A percentile compares a stretch with the other conserved stretches of the same genome.
Conservation (phyloP, 2,113 vertebrate genomes). For the Daubentonia madagascariensis region DNA sequence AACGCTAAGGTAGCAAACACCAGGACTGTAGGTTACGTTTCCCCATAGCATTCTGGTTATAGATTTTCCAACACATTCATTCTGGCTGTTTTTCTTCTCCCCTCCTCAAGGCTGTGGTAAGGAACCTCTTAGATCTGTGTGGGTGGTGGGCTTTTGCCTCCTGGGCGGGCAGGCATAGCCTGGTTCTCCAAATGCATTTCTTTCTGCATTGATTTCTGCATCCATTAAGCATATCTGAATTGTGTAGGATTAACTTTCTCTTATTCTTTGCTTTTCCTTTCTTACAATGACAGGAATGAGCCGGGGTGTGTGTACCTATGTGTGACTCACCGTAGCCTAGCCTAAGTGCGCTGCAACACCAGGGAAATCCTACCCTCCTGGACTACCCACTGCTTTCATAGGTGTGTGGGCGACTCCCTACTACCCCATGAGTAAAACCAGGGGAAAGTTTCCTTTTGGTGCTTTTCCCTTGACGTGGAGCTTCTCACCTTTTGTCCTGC, state of each 20-base stretch:
- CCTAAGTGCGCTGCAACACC: neutral
- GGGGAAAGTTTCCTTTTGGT: neutral
- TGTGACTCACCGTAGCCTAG: neutral
- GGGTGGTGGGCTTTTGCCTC: slow-evolving; percentile 18
- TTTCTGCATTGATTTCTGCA: neutral
- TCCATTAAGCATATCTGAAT: neutral
- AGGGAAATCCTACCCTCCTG: neutral
- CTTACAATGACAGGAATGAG: neutral
- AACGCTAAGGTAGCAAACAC: neutral
- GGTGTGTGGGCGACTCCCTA: neutral
- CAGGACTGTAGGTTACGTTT: neutral
- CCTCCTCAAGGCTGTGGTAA: neutral
- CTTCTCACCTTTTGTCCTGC: neutral
- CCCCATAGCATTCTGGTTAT: neutral
- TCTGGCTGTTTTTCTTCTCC: neutral
- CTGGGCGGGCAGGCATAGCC: neutral
- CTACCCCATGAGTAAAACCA: neutral
- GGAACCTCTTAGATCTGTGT: neutral
- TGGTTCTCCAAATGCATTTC: neutral
- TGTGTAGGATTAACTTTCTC: neutral
- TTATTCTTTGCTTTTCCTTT: neutral
- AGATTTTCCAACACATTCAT: neutral
- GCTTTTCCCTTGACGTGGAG: neutral
- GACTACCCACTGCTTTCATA: too few relatives aligned
- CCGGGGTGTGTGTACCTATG: neutral